Evolutionary conservation across 2,797 vertebrate species (phyloP), one percentile per base, ranked within the genome.

Genomic region (Eulemur rubriventer): DNA sequence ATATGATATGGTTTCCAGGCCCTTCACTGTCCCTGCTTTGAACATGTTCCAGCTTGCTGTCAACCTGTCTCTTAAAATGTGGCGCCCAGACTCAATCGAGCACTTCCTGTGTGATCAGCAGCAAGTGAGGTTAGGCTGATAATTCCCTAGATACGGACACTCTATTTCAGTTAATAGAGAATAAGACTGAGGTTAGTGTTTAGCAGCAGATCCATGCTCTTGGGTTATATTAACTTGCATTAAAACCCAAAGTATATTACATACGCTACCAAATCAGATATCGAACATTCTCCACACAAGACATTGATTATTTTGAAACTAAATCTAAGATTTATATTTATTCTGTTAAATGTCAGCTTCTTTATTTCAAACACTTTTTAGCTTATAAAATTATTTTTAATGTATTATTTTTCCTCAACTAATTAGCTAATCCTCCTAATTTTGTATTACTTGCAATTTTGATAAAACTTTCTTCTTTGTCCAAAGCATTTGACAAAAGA

Each of bases 11-110:
- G 93, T 97, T 97, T 97, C 94, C 93, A 97, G 93, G 95, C 43
- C 30, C 86, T 91, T 96, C 76, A 46, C 75, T 30, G 3, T 89
- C 16, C 43, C 20, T 93, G 73, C 89, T 95, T 95, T 92, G 96
- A 97, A 96, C 59, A 43, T 3, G 70, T 85, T 96, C 89, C 97
- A 98, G 69, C 94, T 94, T 46, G 35, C 94, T 92, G 94, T 97
- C 94, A 97, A 89, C 72, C 76, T 95, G n/a, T 33, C 79, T 92
- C 63, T 85, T 96, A 91, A 95, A 96, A 94, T 73, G 59, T 81
- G 65, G 70, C 87, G 70, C 85, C 73, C 43, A 85, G 85, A 87
- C 79, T 94, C 75, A 41, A 41, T 10, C 38, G 13, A 91, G 89
- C 70, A 84, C 94, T 89, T 96, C 82, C 95, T 65, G 4, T 22